Conservation (phyloP, 2,797 vertebrate species). For the Furcifer pardalis region DNA sequence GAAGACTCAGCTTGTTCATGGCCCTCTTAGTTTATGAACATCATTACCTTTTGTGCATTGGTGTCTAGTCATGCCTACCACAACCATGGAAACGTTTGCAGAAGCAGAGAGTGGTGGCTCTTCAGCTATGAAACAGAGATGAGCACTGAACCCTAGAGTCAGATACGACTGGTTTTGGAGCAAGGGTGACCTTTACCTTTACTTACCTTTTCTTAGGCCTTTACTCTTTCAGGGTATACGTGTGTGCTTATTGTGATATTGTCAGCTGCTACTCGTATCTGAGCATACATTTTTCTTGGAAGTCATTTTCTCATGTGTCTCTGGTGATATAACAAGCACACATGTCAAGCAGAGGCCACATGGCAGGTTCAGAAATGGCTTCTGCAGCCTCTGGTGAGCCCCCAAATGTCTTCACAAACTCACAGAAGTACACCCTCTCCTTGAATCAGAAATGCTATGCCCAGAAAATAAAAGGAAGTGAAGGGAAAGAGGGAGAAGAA, state of each 20-base stretch:
- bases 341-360: constrained; percentile 50
- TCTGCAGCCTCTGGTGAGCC: constrained; percentile 34
- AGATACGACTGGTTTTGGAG: too few species aligned
- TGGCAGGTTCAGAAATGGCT: constrained; percentile 39
- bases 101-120: too few species aligned
- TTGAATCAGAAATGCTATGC: not conserved
- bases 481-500: not conserved
- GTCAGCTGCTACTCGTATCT: too few species aligned
- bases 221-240: constrained; percentile 34
- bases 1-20: constrained; percentile 23
- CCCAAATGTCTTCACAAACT: constrained; percentile 4
- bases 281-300: too few species aligned
- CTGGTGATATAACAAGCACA: constrained; percentile 38
- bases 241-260: not conserved
- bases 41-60: constrained; percentile 49
- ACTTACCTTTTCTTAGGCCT: too few species aligned
- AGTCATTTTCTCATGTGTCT: too few species aligned
- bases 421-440: constrained; percentile 15
- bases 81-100: too few species aligned
- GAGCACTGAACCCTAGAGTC: too few species aligned
- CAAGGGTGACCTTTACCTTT: too few species aligned
- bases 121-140: too few species aligned
- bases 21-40: constrained; percentile 27
- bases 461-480: too few species aligned
- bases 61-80: too few species aligned